Evolutionary conservation across 2,797 vertebrate genomes (phyloP), one percentile per base, ranked within the genome.

Genomic region (Bryconaethiops microstoma): DNA sequence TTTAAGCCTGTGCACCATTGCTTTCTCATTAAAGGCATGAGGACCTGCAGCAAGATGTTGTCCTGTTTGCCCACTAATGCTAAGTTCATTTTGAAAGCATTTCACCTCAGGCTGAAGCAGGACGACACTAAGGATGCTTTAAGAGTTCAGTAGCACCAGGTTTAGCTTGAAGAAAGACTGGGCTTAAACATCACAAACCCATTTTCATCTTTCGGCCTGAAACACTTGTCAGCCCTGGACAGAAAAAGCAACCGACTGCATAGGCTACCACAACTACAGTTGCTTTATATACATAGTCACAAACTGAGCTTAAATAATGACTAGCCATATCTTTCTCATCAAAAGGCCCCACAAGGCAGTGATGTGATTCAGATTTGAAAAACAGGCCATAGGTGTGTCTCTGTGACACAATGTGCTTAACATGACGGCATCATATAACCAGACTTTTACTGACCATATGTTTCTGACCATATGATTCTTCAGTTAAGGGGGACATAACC

Each of bases 1-100:
- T 75, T 77, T 68, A 39, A 75, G 74, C 70, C 62, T 71, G 48
- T 42, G 64, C 62, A 71, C 67, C 12, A 40, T 29, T 57, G 48
- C 71, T 83, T 70, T 78, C 52, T 77, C 42, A 81, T 75, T 81
- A 64, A 50, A 77, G 54, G 69, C 77, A 69, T 40, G 35, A 57
- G 39, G 74, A 64, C 59, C 50, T 60, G 48, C 77, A 69, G 75
- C 48, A 29, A 81, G 42, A 69, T 55, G 71, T 81, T 62, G 76
- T 69, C 63, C 63, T 67, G 16, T 74, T 64, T 25, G 40, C n/a
- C 23, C 23, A 23, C 23, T 63, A 64, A 76, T 17, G 17, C 25
- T 2, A 54, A 67, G 62, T 55, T 55, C 62, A 77, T 54, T 67
- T 23, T 62, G 60, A 82, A 55, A 63, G 57, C 25, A 82, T 77